These are phyloP conservation scores for Drosophila ohnishii DNA, from an alignment of 1,140 invertebrate genomes.

Conservation along the genomic window DNA sequence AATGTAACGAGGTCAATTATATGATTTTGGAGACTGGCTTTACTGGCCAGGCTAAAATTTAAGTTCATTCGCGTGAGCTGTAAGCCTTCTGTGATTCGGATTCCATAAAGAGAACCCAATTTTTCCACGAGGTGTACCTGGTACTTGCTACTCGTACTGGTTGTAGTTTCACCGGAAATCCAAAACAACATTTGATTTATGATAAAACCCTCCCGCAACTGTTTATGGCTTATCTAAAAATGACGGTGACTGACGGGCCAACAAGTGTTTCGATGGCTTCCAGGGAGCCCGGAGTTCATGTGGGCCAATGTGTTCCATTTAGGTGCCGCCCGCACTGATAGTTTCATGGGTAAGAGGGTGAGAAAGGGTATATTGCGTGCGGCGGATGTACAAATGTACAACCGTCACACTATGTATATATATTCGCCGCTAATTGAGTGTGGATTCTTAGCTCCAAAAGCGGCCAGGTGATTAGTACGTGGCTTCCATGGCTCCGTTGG, in stretches of 20 bases:
- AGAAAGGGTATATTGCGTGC: constrained; percentile 34
- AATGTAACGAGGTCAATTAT: constrained; percentile 52
- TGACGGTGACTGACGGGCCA: constrained; percentile 41
- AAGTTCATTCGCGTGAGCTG: constrained; percentile 20
- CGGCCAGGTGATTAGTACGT: constrained; percentile 69
- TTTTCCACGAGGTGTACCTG: constrained; percentile 28
- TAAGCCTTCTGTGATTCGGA: constrained; percentile 10
- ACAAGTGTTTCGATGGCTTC: constrained; percentile 24
- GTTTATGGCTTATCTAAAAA: constrained; percentile 76
- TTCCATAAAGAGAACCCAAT: constrained; percentile 33
- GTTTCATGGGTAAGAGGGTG: background rate
- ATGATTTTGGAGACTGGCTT: constrained; percentile 33
- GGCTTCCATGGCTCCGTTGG: constrained; percentile 47
- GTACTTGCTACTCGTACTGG: constrained; percentile 4
- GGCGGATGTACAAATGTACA: constrained; percentile 45
- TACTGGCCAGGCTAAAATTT: constrained; percentile 14
- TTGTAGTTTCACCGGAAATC: constrained; percentile 77
- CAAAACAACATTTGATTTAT: constrained; percentile 78
- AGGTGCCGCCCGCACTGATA: constrained; percentile 33
- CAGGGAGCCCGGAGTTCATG: constrained; percentile 31
- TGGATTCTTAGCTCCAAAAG: constrained; percentile 50
- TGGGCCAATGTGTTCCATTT: constrained; percentile 61
- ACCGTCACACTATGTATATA: constrained; percentile 14
- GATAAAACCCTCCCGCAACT: constrained; percentile 64
- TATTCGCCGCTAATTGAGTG: constrained; percentile 36